Evolutionary conservation across 2,888 invertebrate species (phyloP).

Genomic region (Germaria angustata): DNA sequence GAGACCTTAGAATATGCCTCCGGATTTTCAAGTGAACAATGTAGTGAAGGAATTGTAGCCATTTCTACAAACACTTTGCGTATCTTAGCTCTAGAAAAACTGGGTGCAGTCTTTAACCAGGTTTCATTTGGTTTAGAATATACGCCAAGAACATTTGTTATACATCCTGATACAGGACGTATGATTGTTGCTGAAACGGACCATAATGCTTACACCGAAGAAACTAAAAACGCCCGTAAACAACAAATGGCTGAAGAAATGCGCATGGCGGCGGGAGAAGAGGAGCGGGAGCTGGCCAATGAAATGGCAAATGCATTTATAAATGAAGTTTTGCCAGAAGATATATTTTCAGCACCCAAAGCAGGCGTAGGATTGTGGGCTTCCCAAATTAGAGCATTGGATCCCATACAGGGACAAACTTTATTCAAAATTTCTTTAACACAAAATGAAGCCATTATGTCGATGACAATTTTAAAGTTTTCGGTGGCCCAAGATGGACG

Average conservation of each 20-base stretch:
- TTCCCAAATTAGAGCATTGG: conserved; percentile 91
- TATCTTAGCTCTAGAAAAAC: conserved; percentile 97
- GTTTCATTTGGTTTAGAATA: conserved; percentile 95
- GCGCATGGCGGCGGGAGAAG: conserved; percentile 97
- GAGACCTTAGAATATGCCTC: conserved; percentile 98
- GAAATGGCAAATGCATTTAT: conserved; percentile 99
- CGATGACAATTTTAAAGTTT: conserved; percentile 91
- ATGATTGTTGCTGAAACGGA: conserved; percentile 97
- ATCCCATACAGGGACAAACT: conserved; percentile 90
- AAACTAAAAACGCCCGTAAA: conserved; percentile 93
- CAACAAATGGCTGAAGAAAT: conserved; percentile 99
- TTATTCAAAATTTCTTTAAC: conserved; percentile 89
- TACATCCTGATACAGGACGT: conserved; percentile 94
- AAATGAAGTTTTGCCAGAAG: conserved; percentile 96
- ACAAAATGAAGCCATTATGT: conserved; percentile 98
- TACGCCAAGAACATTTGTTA: conserved; percentile 96
- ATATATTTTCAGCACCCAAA: conserved; percentile 96
- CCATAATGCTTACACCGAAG: conserved; percentile 98
- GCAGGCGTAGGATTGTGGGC: conserved; percentile 98
- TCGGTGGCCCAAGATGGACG: conserved; percentile 81
- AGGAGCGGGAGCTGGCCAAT: conserved; percentile 96
- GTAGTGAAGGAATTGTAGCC: conserved; percentile 99
- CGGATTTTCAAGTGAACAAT: conserved; percentile 97
- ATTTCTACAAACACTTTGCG: conserved; percentile 98
- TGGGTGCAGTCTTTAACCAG: conserved; percentile 99